Base-by-base conservation (phyloP, 2,113 vertebrate species). In the Scophthalmus maximus region DNA sequence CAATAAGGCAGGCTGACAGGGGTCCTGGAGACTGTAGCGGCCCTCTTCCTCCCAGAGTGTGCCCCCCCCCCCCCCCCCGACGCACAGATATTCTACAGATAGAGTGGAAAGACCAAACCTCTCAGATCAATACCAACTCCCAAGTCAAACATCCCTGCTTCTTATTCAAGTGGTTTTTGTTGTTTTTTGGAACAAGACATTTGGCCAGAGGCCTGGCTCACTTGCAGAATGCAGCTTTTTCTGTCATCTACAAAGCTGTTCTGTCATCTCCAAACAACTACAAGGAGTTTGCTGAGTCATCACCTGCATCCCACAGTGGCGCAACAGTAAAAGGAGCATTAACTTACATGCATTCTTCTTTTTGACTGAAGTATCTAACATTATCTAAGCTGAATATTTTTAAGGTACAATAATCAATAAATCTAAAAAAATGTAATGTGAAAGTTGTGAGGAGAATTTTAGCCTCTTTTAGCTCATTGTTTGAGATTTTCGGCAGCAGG, bases 1-100 rank as follows among this genome's bases (percentile, higher is more conserved):
- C 92, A 92, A 90, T 92, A 89, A 92, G 73, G 64, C 56, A 52
- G 59, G 55, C 77, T 89, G 88, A 91, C 91, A 89, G 88, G 68
- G 30, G 65, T 69, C 73, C 65, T 58, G 62, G 83, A 82, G 76
- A 61, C 73, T 34, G 74, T 49, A 72, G 76, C 60, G 57, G 56
- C 57, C 68, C 73, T 67, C 58, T 67, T 86, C 81, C 75, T 78
- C 71, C 68, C 25, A 60, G 67, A 79, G 81, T 27, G 56, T 59
- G 65, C 8, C 25, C 69, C n/a, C n/a, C n/a, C n/a, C n/a, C n/a
- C n/a, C n/a, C n/a, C n/a, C n/a, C n/a, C 12, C 0, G 42, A 51
- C 52, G 51, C 72, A 73, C 63, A 79, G 66, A 84, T 67, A 60
- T 73, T 66, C 30, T 74, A 61, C 42, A 69, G n/a, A 68, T 68